Evolutionary conservation across 2,888 invertebrate species (phyloP).

Genomic region (Phymatocera aterrima): DNA sequence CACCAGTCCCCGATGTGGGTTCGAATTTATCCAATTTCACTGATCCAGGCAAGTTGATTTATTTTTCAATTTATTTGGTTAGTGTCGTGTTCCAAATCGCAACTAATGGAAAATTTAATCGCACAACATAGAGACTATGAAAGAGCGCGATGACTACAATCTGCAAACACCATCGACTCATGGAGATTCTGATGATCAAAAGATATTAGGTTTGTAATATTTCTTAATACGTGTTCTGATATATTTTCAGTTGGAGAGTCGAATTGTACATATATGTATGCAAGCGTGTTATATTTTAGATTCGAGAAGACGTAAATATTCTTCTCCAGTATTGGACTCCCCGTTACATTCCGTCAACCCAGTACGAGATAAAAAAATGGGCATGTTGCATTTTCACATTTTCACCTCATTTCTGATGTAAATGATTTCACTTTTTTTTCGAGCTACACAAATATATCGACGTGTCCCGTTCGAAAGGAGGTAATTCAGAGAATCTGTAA

Average conservation of each 20-base stretch:
- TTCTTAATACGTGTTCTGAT: background rate
- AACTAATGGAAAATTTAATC: background rate
- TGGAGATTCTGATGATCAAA: slow-evolving; percentile 23
- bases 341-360: background rate
- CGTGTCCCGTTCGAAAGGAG: too few relatives aligned
- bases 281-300: too few relatives aligned
- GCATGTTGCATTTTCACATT: background rate
- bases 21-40: background rate
- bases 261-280: too few relatives aligned
- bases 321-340: background rate
- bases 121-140: background rate
- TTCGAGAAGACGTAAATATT: background rate
- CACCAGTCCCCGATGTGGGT: background rate
- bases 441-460: too few relatives aligned
- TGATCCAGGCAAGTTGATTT: background rate
- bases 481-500: too few relatives aligned
- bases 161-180: background rate
- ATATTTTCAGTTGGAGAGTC: too few relatives aligned
- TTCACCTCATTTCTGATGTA: background rate
- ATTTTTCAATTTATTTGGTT: background rate
- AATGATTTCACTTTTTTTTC: too few relatives aligned
- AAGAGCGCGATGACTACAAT: background rate
- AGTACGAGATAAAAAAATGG: background rate
- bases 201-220: background rate
- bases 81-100: background rate